Evolutionary conservation across 2,888 invertebrate species (phyloP).

Genomic region (Idaea aversata): DNA sequence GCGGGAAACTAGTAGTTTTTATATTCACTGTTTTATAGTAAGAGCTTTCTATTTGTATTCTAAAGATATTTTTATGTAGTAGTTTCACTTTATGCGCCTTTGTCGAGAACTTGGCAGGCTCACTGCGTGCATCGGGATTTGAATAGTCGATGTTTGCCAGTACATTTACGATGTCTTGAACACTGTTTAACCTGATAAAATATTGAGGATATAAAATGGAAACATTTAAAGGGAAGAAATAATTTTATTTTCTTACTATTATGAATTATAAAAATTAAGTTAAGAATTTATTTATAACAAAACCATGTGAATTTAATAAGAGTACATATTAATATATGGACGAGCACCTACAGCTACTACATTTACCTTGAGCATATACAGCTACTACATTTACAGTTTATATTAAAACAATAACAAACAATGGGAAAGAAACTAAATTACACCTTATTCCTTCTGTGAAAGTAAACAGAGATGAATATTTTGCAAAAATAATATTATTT

Average conservation of each 20-base stretch:
- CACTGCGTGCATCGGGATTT: slow-evolving; percentile 27
- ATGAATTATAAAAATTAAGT: too few species aligned
- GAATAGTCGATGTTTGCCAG: slow-evolving; percentile 30
- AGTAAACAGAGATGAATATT: slow-evolving; percentile 11
- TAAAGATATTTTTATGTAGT: slow-evolving; percentile 15
- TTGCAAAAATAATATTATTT: slow-evolving; percentile 16
- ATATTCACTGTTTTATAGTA: slow-evolving; percentile 11
- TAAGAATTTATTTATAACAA: too few species aligned
- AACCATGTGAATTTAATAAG: too few species aligned
- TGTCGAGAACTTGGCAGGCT: slow-evolving; percentile 29
- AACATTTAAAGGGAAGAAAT: background rate
- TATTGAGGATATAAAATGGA: slow-evolving; percentile 13
- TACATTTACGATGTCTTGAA: slow-evolving; percentile 40
- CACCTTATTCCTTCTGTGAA: slow-evolving; percentile 9
- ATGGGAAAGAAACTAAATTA: background rate
- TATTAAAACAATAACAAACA: too few species aligned
- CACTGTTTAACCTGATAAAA: slow-evolving; percentile 41
- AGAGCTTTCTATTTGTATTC: slow-evolving; percentile 6
- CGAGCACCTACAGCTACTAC: too few species aligned
- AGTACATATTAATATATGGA: too few species aligned
- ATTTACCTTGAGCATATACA: background rate
- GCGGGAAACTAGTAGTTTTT: background rate
- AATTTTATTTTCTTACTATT: background rate
- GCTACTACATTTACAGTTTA: background rate
- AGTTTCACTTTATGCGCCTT: slow-evolving; percentile 22